A percentile compares a stretch with the other conserved stretches of the same genome.
Evolutionary conservation across 2,797 vertebrate genomes (phyloP).

Genomic region (Bufotes viridis): DNA sequence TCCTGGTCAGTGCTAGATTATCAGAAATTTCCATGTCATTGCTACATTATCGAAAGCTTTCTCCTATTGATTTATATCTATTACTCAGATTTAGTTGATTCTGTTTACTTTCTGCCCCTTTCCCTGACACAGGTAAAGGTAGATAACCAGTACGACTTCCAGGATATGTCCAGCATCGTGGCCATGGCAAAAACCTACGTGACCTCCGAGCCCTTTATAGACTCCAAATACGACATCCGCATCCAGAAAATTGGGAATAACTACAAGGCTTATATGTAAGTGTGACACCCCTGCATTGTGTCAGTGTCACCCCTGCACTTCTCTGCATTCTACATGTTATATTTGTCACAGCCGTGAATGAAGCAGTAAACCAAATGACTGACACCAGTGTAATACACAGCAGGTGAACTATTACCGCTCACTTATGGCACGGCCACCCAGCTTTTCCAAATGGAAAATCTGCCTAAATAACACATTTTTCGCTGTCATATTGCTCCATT

Average conservation of each 20-base stretch:
- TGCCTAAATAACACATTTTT: too few species aligned
- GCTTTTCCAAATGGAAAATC: too few species aligned
- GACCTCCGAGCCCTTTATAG: slow-evolving; percentile 90
- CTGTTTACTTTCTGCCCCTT: neutral
- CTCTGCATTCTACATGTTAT: too few species aligned
- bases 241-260: slow-evolving; percentile 97
- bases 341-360: too few species aligned
- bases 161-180: slow-evolving; percentile 94
- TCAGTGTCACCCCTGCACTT: neutral
- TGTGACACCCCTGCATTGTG: slow-evolving; percentile 42
- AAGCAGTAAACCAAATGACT: too few species aligned
- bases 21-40: neutral
- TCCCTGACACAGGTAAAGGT: slow-evolving; percentile 89
- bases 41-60: neutral
- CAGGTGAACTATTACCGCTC: too few species aligned
- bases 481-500: too few species aligned
- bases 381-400: too few species aligned
- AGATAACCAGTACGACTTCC: slow-evolving; percentile 91
- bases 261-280: slow-evolving; percentile 99
- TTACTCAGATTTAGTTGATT: neutral
- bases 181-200: slow-evolving; percentile 93
- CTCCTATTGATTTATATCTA: neutral
- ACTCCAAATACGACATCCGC: slow-evolving; percentile 95
- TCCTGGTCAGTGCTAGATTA: neutral
- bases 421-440: too few species aligned